Conservation (phyloP, 2,113 vertebrate genomes). For the Thalassoma bifasciatum region DNA sequence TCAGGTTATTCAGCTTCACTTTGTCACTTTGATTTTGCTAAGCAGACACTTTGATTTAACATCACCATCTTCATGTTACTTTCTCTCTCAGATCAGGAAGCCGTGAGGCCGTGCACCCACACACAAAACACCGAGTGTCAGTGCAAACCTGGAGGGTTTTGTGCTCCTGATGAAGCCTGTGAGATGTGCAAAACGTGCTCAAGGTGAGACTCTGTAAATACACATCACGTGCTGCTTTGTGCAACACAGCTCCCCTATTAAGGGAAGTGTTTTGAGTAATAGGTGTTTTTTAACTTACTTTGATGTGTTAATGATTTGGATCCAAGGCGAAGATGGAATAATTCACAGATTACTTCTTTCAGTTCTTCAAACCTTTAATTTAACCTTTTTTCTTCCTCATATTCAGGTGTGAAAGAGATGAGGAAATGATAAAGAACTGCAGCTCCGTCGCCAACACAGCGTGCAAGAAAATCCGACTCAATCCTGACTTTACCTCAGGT, state of each 20-base stretch:
- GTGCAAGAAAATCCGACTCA: slow-evolving; percentile 57
- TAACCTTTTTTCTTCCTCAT: not conserved
- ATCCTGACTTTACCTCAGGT: slow-evolving; percentile 20
- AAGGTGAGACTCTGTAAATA: slow-evolving; percentile 57
- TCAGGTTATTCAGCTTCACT: slow-evolving; percentile 63
- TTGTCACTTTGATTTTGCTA: not conserved
- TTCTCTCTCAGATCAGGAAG: slow-evolving; percentile 71
- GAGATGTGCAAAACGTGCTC: slow-evolving; percentile 81
- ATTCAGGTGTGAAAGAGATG: slow-evolving; percentile 75
- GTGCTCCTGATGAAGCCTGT: slow-evolving; percentile 76
- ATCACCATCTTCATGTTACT: slow-evolving; percentile 14
- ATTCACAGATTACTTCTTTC: not conserved
- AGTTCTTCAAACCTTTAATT: not conserved
- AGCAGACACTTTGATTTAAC: slow-evolving; percentile 26
- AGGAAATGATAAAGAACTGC: slow-evolving; percentile 73
- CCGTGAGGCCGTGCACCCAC: slow-evolving; percentile 46
- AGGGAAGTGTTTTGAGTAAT: no score
- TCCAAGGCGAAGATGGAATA: not conserved
- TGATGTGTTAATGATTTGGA: not conserved
- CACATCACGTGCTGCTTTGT: not conserved
- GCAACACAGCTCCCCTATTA: no score
- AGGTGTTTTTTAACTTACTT: not conserved
- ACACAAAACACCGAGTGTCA: slow-evolving; percentile 70
- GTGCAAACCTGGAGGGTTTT: slow-evolving; percentile 77
- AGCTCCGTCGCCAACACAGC: slow-evolving; percentile 65